Percentiles rank a stretch among this genome's conserved stretches.
phyloP scores from a whole-genome alignment of 2,888 invertebrate genomes.

The Tenthredo notha region DNA sequence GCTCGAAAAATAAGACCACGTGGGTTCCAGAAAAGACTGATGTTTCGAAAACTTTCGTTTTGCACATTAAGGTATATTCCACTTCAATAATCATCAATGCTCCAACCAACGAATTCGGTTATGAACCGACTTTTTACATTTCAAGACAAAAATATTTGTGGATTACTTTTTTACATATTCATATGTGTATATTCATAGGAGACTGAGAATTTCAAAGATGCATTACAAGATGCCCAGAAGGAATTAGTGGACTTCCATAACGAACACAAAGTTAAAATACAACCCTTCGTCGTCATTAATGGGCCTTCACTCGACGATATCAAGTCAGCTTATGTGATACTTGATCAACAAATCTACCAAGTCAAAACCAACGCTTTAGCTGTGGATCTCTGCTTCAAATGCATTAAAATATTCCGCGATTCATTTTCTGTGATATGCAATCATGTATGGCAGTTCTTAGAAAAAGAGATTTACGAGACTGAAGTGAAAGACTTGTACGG shows the following conservation, averaged over 20 bases:
- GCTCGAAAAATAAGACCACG: slow-evolving; percentile 49
- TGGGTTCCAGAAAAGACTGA: slow-evolving; percentile 51
- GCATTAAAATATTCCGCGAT: slow-evolving; percentile 52
- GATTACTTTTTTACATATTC: too few relatives aligned
- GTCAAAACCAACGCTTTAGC: slow-evolving; percentile 49
- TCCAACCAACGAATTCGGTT: too few relatives aligned
- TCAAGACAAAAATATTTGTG: too few relatives aligned
- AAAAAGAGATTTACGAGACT: slow-evolving; percentile 47
- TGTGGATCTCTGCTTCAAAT: slow-evolving; percentile 56
- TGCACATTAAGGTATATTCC: slow-evolving; percentile 54
- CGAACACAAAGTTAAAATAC: slow-evolving; percentile 53
- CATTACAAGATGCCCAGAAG: too few relatives aligned
- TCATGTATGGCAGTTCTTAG: slow-evolving; percentile 59
- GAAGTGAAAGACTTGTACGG: slow-evolving; percentile 35
- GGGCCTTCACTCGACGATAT: slow-evolving; percentile 55
- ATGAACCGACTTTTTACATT: too few relatives aligned
- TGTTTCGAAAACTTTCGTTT: slow-evolving; percentile 53
- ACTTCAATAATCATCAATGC: slow-evolving; percentile 12
- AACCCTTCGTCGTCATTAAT: slow-evolving; percentile 57
- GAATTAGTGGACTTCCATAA: neutral
- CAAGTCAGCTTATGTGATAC: slow-evolving; percentile 49
- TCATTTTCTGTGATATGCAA: slow-evolving; percentile 48
- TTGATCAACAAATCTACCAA: slow-evolving; percentile 55
- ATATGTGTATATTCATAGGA: too few relatives aligned
- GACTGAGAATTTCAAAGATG: too few relatives aligned